phyloP scores from a whole-genome alignment of 2,888 invertebrate species.

The Hemistola chrysoprasaria region DNA sequence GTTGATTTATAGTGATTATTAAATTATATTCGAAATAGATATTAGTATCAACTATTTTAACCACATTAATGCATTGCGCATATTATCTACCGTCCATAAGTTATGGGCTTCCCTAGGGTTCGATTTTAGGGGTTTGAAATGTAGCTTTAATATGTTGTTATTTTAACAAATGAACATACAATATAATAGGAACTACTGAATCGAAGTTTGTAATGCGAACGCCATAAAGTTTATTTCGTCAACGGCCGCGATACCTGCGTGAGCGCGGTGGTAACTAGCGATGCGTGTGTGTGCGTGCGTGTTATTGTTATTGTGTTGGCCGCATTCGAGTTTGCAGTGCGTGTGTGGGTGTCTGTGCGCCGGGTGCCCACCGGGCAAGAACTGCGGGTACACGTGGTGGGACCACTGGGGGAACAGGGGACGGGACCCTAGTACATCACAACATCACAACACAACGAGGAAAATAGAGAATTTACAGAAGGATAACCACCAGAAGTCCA shows the following conservation, averaged over 20 bases:
- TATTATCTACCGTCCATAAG: too few relatives aligned
- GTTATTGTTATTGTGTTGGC: conserved; percentile 75
- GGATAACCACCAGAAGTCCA: too few relatives aligned
- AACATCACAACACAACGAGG: not conserved
- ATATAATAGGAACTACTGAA: too few relatives aligned
- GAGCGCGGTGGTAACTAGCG: conserved; percentile 80
- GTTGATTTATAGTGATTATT: too few relatives aligned
- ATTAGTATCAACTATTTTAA: too few relatives aligned
- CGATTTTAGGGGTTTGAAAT: too few relatives aligned
- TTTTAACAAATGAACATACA: too few relatives aligned
- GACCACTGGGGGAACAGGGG: conserved; percentile 97
- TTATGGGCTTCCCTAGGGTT: too few relatives aligned
- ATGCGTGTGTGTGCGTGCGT: conserved; percentile 78
- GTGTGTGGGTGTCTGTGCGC: conserved; percentile 80
- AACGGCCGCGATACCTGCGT: conserved; percentile 76
- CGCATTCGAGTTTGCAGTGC: conserved; percentile 81
- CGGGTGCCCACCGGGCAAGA: conserved; percentile 95
- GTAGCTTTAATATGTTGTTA: too few relatives aligned
- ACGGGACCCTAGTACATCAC: conserved; percentile 79
- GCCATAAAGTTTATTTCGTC: conserved; percentile 40
- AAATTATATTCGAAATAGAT: too few relatives aligned
- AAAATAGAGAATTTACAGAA: not conserved
- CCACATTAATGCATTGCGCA: too few relatives aligned
- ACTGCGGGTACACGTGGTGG: conserved; percentile 96
- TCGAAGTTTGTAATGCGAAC: conserved; percentile 50